Evolutionary conservation across 1,140 invertebrate species (phyloP).

Genomic region (Oedothorax gibbosus): DNA sequence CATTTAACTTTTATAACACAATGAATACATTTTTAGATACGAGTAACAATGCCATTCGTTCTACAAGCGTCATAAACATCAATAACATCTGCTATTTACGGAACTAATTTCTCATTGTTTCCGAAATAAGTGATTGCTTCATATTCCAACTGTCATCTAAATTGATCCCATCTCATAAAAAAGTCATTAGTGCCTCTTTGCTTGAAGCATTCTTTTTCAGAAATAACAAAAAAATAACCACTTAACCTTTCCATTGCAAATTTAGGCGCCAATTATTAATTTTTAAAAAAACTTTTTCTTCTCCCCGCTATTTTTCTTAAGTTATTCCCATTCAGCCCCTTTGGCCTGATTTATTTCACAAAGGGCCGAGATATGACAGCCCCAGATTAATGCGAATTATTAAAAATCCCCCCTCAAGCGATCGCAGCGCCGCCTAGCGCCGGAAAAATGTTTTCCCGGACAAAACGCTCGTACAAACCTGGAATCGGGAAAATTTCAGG

Average conservation of each 20-base stretch:
- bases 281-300: slow-evolving; percentile 25
- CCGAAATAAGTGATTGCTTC: too few species aligned
- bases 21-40: too few species aligned
- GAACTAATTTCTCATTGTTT: too few species aligned
- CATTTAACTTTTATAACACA: too few species aligned
- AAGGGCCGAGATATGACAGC: slow-evolving; percentile 27
- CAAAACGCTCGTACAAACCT: neutral
- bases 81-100: too few species aligned
- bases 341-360: slow-evolving; percentile 30
- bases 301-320: slow-evolving; percentile 18
- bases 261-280: slow-evolving; percentile 41
- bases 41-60: too few species aligned
- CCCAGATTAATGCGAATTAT: slow-evolving; percentile 53
- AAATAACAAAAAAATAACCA: neutral
- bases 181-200: neutral
- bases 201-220: neutral
- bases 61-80: too few species aligned
- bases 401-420: slow-evolving; percentile 15
- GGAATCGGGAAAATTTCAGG: slow-evolving; percentile 12
- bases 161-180: too few species aligned
- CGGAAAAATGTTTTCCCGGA: neutral
- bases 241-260: neutral
- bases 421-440: slow-evolving; percentile 30
- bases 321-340: slow-evolving; percentile 12
- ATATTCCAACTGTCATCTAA: too few species aligned